A percentile compares a stretch with the other conserved stretches of the same genome.
These are phyloP conservation scores for Pocillopora meandrina DNA, from an alignment of 92 coral and sea anemone species.

Conservation along the genomic window DNA sequence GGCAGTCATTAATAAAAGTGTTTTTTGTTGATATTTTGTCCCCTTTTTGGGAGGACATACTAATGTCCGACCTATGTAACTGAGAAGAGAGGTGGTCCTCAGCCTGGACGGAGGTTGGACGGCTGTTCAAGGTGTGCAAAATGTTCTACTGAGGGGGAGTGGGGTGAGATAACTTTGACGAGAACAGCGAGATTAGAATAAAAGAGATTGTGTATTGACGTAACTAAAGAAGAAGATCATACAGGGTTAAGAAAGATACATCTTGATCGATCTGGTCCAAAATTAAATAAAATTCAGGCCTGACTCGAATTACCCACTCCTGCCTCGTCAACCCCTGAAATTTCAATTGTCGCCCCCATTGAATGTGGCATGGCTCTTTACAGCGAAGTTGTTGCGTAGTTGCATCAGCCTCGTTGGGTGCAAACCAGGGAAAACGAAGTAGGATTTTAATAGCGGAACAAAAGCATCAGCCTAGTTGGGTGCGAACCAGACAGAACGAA, in stretches of 20 bases:
- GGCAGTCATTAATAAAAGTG: no score
- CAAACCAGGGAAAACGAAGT: not conserved
- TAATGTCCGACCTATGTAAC: constrained; percentile 27
- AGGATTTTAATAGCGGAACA: constrained; percentile 4
- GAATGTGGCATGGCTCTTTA: constrained; percentile 17
- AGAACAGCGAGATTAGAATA: not conserved
- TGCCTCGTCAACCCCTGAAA: constrained; percentile 23
- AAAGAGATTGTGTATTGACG: not conserved
- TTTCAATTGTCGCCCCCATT: constrained; percentile 21
- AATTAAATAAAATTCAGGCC: constrained; percentile 15
- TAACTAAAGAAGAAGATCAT: constrained; percentile 26
- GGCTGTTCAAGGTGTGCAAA: constrained; percentile 27
- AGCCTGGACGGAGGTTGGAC: constrained; percentile 7
- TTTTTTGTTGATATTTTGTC: no score
- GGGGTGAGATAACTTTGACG: constrained; percentile 32
- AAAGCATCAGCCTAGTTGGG: not conserved
- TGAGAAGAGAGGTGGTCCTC: constrained; percentile 32
- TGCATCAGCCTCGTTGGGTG: not conserved
- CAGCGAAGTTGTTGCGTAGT: constrained; percentile 16
- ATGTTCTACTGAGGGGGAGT: constrained; percentile 28
- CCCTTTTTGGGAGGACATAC: constrained; percentile 27
- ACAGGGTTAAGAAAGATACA: constrained; percentile 10
- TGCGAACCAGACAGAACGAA: not conserved
- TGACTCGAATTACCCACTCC: constrained; percentile 21
- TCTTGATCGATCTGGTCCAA: constrained; percentile 27